Base-by-base conservation (phyloP, 2,113 vertebrate genomes). In the Pithys albifrons region DNA sequence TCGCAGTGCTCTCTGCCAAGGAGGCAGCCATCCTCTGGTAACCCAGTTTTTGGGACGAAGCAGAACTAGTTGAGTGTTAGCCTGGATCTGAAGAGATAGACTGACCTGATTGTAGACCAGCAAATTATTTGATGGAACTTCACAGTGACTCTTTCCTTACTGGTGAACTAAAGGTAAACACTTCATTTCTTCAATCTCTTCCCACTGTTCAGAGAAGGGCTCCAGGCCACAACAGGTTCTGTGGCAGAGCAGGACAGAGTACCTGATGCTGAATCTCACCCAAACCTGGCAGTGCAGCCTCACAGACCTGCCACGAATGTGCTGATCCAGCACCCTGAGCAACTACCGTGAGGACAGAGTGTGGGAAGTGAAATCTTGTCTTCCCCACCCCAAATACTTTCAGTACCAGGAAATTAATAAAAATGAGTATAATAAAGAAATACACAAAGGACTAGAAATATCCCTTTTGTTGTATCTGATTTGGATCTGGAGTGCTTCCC, bases 331-430 rank as follows among this genome's bases (percentile, higher is more conserved):
- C 75, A 67, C 57, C 46, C 48, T 9, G 35, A 92, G 79, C 0
- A 2, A 59, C 83, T 86, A n/a, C 59, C 29, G 52, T 0, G 0
- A 78, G 65, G n/a, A 76, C 51, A 67, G 59, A 65, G 52, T 48
- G 91, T 77, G 31, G 95, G 90, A 96, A 82, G 78, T 83, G 71
- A 90, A 90, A 71, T 37, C 59, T 45, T 64, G 69, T 46, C 72
- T 91, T 92, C 76, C 76, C 57, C 11, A 31, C 52, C 55, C 43
- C 29, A 59, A 90, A 88, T 75, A 85, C 41, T 87, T 86, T 71
- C 70, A 92, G 61, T 46, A 91, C 75, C 85, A 95, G 96, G 95
- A 96, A 97, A 97, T 96, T 95, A 96, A 96, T 94, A 91, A 91
- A 96, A 97, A 89, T 35, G 69, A 95, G 57, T 78, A 93, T 64